Evolutionary conservation across 2,797 vertebrate genomes (phyloP), one percentile per base, ranked within the genome.

Genomic region (Oryzias dopingdopingensis): DNA sequence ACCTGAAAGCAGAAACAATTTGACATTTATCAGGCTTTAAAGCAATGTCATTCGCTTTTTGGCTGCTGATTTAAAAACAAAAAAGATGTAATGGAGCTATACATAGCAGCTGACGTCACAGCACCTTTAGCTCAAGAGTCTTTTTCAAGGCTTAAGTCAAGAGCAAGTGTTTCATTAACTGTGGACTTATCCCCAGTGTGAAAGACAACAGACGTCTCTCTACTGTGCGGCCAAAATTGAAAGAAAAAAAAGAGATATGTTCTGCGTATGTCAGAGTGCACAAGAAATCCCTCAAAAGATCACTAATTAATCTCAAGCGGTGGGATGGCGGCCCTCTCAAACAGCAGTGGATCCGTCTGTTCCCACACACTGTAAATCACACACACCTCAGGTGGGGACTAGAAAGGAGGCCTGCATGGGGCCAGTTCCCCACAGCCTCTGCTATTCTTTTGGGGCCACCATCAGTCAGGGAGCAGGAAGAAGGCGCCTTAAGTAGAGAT

Each of bases 351-450:
- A 93, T 91, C 82, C 88, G 84, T 89, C 84, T 73, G 60, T 64
- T 77, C 78, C 74, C 81, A 84, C 90, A 93, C 88, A 44, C 88
- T 66, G 86, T 92, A 93, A 93, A 93, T 93, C 90, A 90, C 76
- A 69, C 77, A 79, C 85, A 85, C 85, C 75, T 87, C 77, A 77
- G 80, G 69, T 75, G 82, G 83, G 77, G 81, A 74, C 77, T 62
- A 59, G 60, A 76, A 61, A 71, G 72, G 79, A 62, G 70, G 72
- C 66, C 78, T 56, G 74, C 67, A 44, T 82, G 70, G 82, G 65
- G 63, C 80, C 56, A 62, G 46, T 58, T 42, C 49, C 78, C 76
- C 56, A n/a, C 62, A 69, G 74, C 37, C 76, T 74, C 60, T 61
- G 64, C 77, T 84, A 64, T 74, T 84, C 76, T 80, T 79, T 66